phyloP scores from a whole-genome alignment of 1,140 invertebrate species.

The Trichoplusia ni region DNA sequence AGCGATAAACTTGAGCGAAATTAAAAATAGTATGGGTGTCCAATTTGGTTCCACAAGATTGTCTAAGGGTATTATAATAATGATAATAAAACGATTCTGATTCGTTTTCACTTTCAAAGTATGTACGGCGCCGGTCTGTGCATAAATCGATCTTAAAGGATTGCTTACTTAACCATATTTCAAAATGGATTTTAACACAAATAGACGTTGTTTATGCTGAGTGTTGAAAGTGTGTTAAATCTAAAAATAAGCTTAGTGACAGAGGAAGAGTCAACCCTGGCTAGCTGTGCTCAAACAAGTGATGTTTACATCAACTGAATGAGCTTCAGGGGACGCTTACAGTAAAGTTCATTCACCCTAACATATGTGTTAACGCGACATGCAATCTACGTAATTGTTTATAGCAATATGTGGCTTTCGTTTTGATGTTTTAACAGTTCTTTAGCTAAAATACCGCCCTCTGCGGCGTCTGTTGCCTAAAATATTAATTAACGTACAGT shows the following conservation, averaged over 20 bases:
- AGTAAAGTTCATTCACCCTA: conserved; percentile 66
- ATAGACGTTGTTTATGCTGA: background rate
- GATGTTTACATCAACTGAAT: conserved; percentile 62
- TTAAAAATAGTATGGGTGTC: too few relatives aligned
- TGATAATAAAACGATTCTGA: conserved; percentile 16
- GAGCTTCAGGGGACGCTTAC: conserved; percentile 62
- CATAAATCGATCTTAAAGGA: background rate
- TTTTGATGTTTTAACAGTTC: background rate
- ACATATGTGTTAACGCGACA: conserved; percentile 46
- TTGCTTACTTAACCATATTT: background rate
- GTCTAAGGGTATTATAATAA: background rate
- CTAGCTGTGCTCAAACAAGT: conserved; percentile 48
- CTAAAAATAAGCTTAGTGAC: conserved; percentile 12
- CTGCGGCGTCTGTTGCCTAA: too few relatives aligned
- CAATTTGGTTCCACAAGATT: too few relatives aligned
- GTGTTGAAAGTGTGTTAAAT: background rate
- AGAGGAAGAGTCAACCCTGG: conserved; percentile 51
- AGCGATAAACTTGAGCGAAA: background rate
- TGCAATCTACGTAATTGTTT: conserved; percentile 33
- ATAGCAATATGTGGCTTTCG: conserved; percentile 6
- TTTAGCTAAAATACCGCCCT: too few relatives aligned
- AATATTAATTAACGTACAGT: background rate
- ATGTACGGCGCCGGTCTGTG: too few relatives aligned
- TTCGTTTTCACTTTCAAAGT: too few relatives aligned
- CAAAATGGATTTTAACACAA: background rate